Evolutionary conservation across 2,888 invertebrate genomes (phyloP), one percentile per base, ranked within the genome.

Genomic region (Chloroclystis v-ata): DNA sequence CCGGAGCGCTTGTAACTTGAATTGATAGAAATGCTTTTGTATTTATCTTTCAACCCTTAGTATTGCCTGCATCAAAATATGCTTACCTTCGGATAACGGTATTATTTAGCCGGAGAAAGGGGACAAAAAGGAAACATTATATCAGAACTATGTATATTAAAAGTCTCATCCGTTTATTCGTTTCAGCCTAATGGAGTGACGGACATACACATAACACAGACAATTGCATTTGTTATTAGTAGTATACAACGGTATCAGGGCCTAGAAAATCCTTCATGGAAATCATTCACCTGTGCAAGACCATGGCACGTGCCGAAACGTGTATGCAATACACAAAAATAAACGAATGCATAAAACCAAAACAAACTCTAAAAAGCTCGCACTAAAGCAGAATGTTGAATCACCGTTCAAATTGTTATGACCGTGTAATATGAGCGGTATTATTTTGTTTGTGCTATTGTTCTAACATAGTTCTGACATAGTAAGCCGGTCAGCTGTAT

Each of bases 191-290:
- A n/a, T n/a, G n/a, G n/a, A n/a, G n/a, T n/a, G n/a, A n/a, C n/a
- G n/a, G n/a, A n/a, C 61, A 78, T 75, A 75, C 77, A 64, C 57
- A 65, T 68, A 73, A 72, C 74, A 75, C 56, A 60, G 50, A 51
- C 52, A 52, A 61, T 58, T 66, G 67, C 74, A 77, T 78, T 72
- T 65, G 57, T 71, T 69, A 67, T 67, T 60, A 65, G 63, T 60
- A 65, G 62, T 65, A 64, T 61, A n/a, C n/a, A n/a, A n/a, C n/a
- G n/a, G n/a, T n/a, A n/a, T n/a, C n/a, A n/a, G n/a, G n/a, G n/a
- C n/a, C n/a, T n/a, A n/a, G n/a, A 69, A 67, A 65, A 58, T 59
- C 57, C 50, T 56, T 47, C 49, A 49, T 50, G 55, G 38, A 33
- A 49, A 49, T 53, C 44, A 52, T 44, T 47, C 49, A 47, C 37